Evolutionary conservation across 92 coral and sea anemone genomes (phyloP), one percentile per base, ranked within the genome.

Genomic region (Epizoanthus ramosus): DNA sequence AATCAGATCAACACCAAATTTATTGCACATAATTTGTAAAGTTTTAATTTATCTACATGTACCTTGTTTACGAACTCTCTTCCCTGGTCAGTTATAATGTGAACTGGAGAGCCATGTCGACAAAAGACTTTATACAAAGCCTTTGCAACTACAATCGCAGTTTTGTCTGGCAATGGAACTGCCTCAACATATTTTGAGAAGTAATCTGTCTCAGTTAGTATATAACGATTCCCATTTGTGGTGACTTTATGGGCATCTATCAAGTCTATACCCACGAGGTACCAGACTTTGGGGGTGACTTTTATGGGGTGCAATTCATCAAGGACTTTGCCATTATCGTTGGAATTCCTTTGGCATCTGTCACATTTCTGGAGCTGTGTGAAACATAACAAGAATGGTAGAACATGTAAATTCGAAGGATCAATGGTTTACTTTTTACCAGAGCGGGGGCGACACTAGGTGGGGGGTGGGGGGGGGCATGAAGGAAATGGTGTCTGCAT

Each of bases 231-330:
- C 23, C 92, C 94, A n/a, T 85, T 88, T 21, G 37, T 84, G 8
- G 94, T 43, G 31, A 50, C 64, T 79, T 74, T 88, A 81, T 82
- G 68, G 23, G 85, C 87, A 67, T 91, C 94, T n/a, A 91, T 85
- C 39, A 88, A 58, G 74, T 88, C 89, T 75, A 91, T 91, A 35
- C 94, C 91, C 3, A 85, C 79, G 18, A 91, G 80, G 35, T 92
- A 89, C 92, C 95, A 92, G 24, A 89, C 90, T 68, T 89, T 86
- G 16, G 84, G 71, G 12, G 57, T 66, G 13, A 91, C 94, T 72
- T 80, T 81, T 28, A 88, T 80, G 16, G 92, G 92, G 43, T 88
- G 94, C 37, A 91, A 86, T 41, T 88, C 92, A 79, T 91, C 84
- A 19, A 65, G 47, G 9, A 23, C 37, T 28, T 57, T 18, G 74